Conservation (phyloP, 2,797 vertebrate species). For the Typhlichthys eigenmanni region DNA sequence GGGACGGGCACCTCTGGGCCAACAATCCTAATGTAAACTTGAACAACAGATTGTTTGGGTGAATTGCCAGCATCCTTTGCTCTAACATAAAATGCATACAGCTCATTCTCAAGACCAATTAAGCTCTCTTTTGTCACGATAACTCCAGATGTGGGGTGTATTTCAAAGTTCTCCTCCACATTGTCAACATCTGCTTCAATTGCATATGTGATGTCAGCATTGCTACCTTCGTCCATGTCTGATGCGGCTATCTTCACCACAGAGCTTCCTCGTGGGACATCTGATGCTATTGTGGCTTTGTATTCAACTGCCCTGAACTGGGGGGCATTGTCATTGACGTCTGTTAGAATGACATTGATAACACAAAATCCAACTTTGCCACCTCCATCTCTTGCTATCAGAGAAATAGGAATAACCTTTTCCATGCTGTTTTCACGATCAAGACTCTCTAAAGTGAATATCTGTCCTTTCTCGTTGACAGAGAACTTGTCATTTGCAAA, state of each 20-base stretch:
- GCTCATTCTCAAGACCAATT: slow-evolving; percentile 92
- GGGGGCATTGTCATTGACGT: slow-evolving; percentile 95
- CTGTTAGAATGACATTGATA: slow-evolving; percentile 94
- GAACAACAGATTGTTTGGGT: slow-evolving; percentile 84
- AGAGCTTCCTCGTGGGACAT: slow-evolving; percentile 84
- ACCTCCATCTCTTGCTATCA: slow-evolving; percentile 91
- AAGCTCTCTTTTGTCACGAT: slow-evolving; percentile 95
- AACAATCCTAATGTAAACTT: slow-evolving; percentile 89
- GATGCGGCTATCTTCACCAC: slow-evolving; percentile 89
- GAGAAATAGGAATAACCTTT: slow-evolving; percentile 90
- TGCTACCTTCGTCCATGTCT: slow-evolving; percentile 95
- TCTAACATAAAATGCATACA: slow-evolving; percentile 90
- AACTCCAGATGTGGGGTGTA: slow-evolving; percentile 84
- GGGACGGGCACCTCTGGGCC: slow-evolving; percentile 84
- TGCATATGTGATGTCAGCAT: slow-evolving; percentile 89
- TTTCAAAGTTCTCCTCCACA: slow-evolving; percentile 93
- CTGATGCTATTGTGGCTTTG: slow-evolving; percentile 87
- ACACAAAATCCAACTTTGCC: slow-evolving; percentile 94
- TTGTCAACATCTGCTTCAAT: slow-evolving; percentile 91
- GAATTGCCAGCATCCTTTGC: slow-evolving; percentile 90
- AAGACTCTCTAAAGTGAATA: slow-evolving; percentile 89
- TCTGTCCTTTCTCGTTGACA: slow-evolving; percentile 85
- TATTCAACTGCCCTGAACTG: slow-evolving; percentile 92
- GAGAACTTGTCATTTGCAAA: slow-evolving; percentile 94
- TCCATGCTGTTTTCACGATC: slow-evolving; percentile 90